Evolutionary conservation across 2,888 invertebrate species (phyloP).

Genomic region (Ophioninae sp.): DNA sequence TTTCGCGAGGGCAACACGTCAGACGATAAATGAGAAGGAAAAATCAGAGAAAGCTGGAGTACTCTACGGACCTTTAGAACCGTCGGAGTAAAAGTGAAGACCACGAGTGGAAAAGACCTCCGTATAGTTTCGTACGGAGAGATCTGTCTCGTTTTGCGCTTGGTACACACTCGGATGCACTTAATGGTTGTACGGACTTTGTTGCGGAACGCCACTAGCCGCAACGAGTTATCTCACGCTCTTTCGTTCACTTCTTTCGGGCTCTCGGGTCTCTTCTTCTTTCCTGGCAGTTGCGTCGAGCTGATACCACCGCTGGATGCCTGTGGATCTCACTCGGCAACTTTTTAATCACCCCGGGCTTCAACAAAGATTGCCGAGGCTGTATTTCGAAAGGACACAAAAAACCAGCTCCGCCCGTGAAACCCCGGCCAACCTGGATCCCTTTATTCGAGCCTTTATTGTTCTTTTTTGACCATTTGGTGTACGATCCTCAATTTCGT

Average conservation of each 20-base stretch:
- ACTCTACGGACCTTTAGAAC: constrained; percentile 34
- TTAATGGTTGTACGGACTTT: constrained; percentile 69
- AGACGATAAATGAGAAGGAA: constrained; percentile 54
- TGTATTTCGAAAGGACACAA: constrained; percentile 63
- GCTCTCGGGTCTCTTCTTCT: constrained; percentile 33
- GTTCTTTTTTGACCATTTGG: constrained; percentile 33
- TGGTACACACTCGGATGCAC: constrained; percentile 68
- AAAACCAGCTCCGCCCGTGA: constrained; percentile 46
- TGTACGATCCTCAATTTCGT: constrained; percentile 43
- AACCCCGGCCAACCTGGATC: constrained; percentile 26
- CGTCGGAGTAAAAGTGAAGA: constrained; percentile 26
- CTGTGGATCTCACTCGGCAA: constrained; percentile 68
- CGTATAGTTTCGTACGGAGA: constrained; percentile 66
- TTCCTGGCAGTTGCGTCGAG: constrained; percentile 30
- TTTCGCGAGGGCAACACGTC: constrained; percentile 45
- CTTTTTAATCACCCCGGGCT: constrained; percentile 76
- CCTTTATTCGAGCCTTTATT: constrained; percentile 44
- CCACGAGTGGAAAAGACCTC: constrained; percentile 50
- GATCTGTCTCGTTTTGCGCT: constrained; percentile 65
- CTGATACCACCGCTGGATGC: constrained; percentile 35
- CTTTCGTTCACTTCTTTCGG: constrained; percentile 63
- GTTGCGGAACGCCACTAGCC: constrained; percentile 60
- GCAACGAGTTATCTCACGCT: constrained; percentile 68
- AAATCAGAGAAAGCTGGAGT: constrained; percentile 51
- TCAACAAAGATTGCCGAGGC: constrained; percentile 72